These are phyloP conservation scores for Salmo trutta DNA, from an alignment of 2,797 vertebrate genomes.

Conservation along the genomic window DNA sequence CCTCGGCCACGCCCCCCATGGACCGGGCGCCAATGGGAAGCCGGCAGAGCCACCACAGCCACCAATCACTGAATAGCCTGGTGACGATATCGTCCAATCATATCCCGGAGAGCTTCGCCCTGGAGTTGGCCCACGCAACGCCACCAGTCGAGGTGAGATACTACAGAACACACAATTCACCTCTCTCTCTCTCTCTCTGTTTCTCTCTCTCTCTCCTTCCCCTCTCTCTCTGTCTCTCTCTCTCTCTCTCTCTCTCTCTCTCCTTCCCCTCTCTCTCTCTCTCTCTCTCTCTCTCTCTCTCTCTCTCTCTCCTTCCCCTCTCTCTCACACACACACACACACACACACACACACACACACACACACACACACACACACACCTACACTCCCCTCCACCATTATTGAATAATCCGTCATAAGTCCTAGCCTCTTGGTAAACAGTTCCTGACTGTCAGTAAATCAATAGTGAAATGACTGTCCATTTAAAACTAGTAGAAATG, in stretches of 20 bases:
- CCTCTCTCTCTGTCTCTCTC: too few species aligned
- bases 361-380: not conserved
- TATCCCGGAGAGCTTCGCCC: conserved; percentile 92
- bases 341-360: conserved; percentile 30
- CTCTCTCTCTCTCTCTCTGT: not conserved
- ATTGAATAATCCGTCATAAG: conserved; percentile 58
- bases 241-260: too few species aligned
- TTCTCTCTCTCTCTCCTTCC: not conserved
- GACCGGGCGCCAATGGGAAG: conserved; percentile 92
- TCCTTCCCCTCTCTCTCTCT: too few species aligned
- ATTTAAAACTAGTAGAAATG: conserved; percentile 45
- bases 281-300: too few species aligned
- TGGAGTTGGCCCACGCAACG: conserved; percentile 93
- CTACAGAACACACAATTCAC: too few species aligned
- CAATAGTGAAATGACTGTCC: conserved; percentile 58
- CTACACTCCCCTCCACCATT: conserved; percentile 32
- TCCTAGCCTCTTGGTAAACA: conserved; percentile 19
- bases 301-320: too few species aligned
- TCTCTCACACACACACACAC: conserved; percentile 1
- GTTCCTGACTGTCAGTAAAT: conserved; percentile 61
- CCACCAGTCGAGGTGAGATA: conserved; percentile 95
- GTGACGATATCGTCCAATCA: conserved; percentile 98
- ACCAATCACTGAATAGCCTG: conserved; percentile 94
- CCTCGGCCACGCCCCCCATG: conserved; percentile 86
- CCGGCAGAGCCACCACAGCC: conserved; percentile 92